Evolutionary conservation across 2,888 invertebrate species (phyloP).

Genomic region (Choreutis nemorana): DNA sequence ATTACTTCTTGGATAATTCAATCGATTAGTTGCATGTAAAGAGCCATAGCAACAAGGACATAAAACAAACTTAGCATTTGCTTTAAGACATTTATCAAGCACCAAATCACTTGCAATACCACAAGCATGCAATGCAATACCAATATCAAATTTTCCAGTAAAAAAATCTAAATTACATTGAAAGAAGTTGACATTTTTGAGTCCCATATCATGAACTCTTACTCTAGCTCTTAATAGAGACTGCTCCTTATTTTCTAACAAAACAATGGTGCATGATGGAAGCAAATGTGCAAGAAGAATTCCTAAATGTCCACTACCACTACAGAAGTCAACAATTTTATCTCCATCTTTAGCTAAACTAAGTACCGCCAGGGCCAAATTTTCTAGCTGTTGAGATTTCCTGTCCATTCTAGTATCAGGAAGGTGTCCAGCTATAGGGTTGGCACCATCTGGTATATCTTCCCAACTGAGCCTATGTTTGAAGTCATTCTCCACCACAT

Average conservation of each 20-base stretch:
- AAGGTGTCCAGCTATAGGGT: conserved; percentile 80
- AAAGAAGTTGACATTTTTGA: conserved; percentile 79
- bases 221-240: conserved; percentile 79
- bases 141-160: conserved; percentile 81
- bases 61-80: conserved; percentile 82
- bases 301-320: conserved; percentile 93
- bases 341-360: conserved; percentile 72
- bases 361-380: conserved; percentile 79
- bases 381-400: conserved; percentile 89
- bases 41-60: conserved; percentile 97
- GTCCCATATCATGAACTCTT: conserved; percentile 70
- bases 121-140: conserved; percentile 91
- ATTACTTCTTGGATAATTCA: conserved; percentile 85
- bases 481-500: conserved; percentile 29
- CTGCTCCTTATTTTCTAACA: conserved; percentile 92
- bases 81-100: conserved; percentile 79
- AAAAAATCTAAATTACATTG: conserved; percentile 95
- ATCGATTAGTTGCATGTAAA: conserved; percentile 79
- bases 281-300: conserved; percentile 82
- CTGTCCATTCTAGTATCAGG: conserved; percentile 76
- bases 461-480: conserved; percentile 69
- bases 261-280: conserved; percentile 78
- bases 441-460: conserved; percentile 74
- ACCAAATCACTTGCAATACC: conserved; percentile 95
- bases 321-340: conserved; percentile 91